Evolutionary conservation across 2,888 invertebrate species (phyloP), one percentile per base, ranked within the genome.

Genomic region (Apamea crenata): DNA sequence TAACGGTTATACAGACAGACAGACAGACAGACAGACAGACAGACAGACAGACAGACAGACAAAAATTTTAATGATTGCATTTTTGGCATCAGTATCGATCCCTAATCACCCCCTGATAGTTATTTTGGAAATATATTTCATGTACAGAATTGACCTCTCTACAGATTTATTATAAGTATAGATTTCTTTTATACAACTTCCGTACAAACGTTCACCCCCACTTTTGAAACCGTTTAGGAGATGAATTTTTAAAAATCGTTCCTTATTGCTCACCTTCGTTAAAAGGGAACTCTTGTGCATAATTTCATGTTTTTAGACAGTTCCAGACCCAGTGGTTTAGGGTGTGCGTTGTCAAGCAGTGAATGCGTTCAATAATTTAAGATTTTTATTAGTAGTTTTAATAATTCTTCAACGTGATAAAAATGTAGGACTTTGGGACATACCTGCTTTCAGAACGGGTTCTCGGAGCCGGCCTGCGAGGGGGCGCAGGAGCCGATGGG

Each of bases 391-490:
- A 10, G 5, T 67, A 40, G 2, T 29, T 29, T 21, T 5, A 32
- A 53, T 5, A 32, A 70, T 32, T 32, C 5, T 32, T 25, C 16
- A 32, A 10, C 10, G 6, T 36, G 16, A 56, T 56, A 25, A 12
- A 47, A 36, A 7, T 18, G 36, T 74, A 3, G 14, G 65, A 56
- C 6, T 40, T 40, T 21, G 25, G 8, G 21, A 29, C 56, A 6
- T 82, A 88, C 88, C 87, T 85, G 86, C 86, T 88, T n/a, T n/a
- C 67, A 50, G 80, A 81, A 7, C 80, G 80, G 12, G 25, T 25
- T 47, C 80, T 74, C 16, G 68, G 74, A 4, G 36, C 36, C n/a
- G 32, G 44, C 12, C 68, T 44, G 8, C 67, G 29, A 47, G 36
- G 59, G 3, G 18, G 36, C 29, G 29, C 0, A 53, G 80, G 68